A percentile compares a stretch with the other conserved stretches of the same genome.
phyloP scores from a whole-genome alignment of 2,888 invertebrate species.

The Sinelater perroti region DNA sequence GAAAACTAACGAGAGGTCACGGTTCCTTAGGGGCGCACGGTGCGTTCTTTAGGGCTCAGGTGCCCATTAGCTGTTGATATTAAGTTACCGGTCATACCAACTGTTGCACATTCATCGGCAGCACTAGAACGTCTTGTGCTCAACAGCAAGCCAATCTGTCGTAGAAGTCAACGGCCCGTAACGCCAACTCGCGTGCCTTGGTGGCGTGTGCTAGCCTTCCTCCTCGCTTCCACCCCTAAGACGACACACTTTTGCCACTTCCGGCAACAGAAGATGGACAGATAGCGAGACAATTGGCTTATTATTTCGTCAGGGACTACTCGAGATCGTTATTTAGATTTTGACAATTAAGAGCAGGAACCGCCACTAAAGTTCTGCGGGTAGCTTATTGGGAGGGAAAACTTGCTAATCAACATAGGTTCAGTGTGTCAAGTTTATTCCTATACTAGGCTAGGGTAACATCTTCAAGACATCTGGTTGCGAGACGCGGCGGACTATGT shows the following conservation, averaged over 20 bases:
- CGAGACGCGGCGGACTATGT: conserved; percentile 10
- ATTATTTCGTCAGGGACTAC: conserved; percentile 25
- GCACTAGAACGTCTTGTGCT: conserved; percentile 38
- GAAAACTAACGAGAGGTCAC: no score
- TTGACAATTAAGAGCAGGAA: not conserved
- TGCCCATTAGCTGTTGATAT: conserved; percentile 30
- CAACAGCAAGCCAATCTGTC: conserved; percentile 56
- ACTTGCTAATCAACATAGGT: conserved; percentile 10
- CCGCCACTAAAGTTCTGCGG: no score
- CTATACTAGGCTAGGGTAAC: conserved; percentile 3
- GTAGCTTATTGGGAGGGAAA: not conserved
- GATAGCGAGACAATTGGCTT: conserved; percentile 30
- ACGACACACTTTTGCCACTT: conserved; percentile 35
- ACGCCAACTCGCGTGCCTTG: conserved; percentile 40
- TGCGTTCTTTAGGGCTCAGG: conserved; percentile 17
- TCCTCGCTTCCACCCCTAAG: conserved; percentile 23
- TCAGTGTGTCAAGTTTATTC: conserved; percentile 27
- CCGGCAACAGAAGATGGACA: conserved; percentile 34
- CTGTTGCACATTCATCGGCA: conserved; percentile 48
- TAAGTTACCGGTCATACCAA: conserved; percentile 52
- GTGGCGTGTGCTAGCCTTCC: conserved; percentile 40
- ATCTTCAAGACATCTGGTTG: conserved; percentile 31
- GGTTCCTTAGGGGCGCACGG: no score
- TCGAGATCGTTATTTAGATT: not conserved
- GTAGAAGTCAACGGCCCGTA: conserved; percentile 45